Evolutionary conservation across 1,140 invertebrate genomes (phyloP), one percentile per base, ranked within the genome.

Genomic region (Papilio helenus): DNA sequence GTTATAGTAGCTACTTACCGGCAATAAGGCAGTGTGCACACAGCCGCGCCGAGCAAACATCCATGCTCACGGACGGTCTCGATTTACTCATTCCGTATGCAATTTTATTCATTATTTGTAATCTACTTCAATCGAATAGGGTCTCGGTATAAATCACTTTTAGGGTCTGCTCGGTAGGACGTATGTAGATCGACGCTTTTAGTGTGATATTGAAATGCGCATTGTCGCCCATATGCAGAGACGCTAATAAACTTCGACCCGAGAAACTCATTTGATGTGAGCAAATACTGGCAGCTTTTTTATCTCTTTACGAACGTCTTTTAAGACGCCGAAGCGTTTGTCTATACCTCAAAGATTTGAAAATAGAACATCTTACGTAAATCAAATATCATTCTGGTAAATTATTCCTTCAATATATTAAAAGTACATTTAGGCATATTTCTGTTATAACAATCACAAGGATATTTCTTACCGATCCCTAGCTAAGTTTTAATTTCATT

Each of bases 81-180:
- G 84, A 83, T 88, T 86, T 86, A 85, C 91, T 93, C 93, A 94
- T 94, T 94, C 90, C 90, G 90, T 92, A 94, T 94, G 92, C 92
- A 94, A 94, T 94, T 94, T 94, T 94, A 94, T 94, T 94, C 92
- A 94, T 93, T 93, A 94, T 94, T 94, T 94, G 93, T 94, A 94
- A 94, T 94, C 90, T 91, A 90, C 93, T 93, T 91, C 91, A 92
- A 92, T 94, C 86, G 92, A 90, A 91, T 89, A 90, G 90, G 89
- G 88, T 88, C 88, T 87, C 89, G 84, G 91, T 90, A 91, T 92
- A 92, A 94, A 93, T 93, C 92, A 94, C 89, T 89, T 92, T 94
- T 93, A 88, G 90, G 89, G 89, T 90, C 89, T 88, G 86, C 88
- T 85, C 84, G 85, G 84, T 88, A 90, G 90, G 85, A 92, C 87